These are phyloP conservation scores for Zaprionus camerounensis DNA, from an alignment of 1,140 invertebrate species.

Conservation along the genomic window DNA sequence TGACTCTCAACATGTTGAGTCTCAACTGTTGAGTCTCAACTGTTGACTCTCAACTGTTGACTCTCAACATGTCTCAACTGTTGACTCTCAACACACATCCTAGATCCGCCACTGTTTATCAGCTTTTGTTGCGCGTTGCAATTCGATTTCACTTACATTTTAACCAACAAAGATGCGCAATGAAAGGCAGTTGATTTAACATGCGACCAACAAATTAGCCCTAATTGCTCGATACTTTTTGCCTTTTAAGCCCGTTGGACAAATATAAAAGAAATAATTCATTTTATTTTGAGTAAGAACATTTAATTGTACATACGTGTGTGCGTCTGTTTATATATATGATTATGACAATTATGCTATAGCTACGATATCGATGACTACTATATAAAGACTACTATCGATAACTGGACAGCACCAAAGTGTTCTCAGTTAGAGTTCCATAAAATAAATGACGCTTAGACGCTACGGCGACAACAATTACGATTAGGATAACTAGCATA, in stretches of 20 bases:
- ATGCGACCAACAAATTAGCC: not conserved
- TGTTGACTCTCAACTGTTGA: too few relatives aligned
- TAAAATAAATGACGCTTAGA: slow-evolving; percentile 25
- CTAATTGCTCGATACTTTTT: not conserved
- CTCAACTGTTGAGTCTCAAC: too few relatives aligned
- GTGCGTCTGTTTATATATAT: not conserved
- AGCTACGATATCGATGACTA: not conserved
- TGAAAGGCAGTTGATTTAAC: not conserved
- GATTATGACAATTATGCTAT: not conserved
- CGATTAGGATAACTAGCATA: slow-evolving; percentile 72
- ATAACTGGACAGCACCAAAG: slow-evolving; percentile 5
- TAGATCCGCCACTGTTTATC: too few relatives aligned
- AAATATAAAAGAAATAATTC: not conserved
- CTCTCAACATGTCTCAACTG: too few relatives aligned
- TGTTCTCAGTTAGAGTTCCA: not conserved
- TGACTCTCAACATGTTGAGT: too few relatives aligned
- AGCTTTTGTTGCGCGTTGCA: not conserved
- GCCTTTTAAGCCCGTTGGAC: not conserved
- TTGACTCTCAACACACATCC: too few relatives aligned
- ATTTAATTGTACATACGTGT: not conserved
- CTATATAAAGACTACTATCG: not conserved
- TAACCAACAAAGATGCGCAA: not conserved
- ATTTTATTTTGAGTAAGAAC: not conserved
- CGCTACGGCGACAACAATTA: slow-evolving; percentile 55
- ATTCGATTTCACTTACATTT: not conserved